Evolutionary conservation across 2,113 vertebrate species (phyloP), one percentile per base, ranked within the genome.

Genomic region (Lasiurus cinereus): DNA sequence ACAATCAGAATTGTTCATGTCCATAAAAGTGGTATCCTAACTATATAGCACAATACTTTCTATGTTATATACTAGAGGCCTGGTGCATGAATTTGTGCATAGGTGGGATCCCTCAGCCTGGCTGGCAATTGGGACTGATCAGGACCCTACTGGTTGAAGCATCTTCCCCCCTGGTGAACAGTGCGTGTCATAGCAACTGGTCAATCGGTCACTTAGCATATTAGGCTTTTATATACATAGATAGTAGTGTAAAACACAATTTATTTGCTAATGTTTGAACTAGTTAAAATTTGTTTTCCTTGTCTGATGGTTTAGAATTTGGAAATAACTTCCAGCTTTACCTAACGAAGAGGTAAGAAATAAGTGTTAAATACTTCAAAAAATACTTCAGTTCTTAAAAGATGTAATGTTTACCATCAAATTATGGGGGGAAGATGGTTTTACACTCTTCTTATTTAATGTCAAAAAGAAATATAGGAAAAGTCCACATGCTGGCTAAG

Each of bases 241-340:
- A 24, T 24, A 29, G 1, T 39, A 33, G 14, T 50, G 2, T 15
- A 59, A 83, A 86, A 36, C 86, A 82, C 22, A 52, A 10, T 27
- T 88, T 54, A 43, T 24, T 91, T 94, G 90, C 39, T 84, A 78
- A 66, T 11, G 92, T 5, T n/a, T 79, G 5, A 83, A 83, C 66
- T 74, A 43, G 43, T 85, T 87, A 80, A 93, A 91, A 59, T 74
- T 50, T 79, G 13, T 73, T 89, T 16, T 72, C 66, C 72, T 93
- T 78, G 18, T 70, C 33, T 21, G n/a, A 46, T 22, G 10, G 39
- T 88, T 92, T 69, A 22, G 13, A 67, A 80, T 90, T 94, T 90
- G 33, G 31, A 80, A 93, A 79, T 76, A 78, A 83, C 80, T 86
- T 74, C n/a, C 1, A 29, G 64, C 83, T 83, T 83, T 84, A 59